phyloP scores from a whole-genome alignment of 1,140 invertebrate species.

The Drosophila sulfurigaster region DNA sequence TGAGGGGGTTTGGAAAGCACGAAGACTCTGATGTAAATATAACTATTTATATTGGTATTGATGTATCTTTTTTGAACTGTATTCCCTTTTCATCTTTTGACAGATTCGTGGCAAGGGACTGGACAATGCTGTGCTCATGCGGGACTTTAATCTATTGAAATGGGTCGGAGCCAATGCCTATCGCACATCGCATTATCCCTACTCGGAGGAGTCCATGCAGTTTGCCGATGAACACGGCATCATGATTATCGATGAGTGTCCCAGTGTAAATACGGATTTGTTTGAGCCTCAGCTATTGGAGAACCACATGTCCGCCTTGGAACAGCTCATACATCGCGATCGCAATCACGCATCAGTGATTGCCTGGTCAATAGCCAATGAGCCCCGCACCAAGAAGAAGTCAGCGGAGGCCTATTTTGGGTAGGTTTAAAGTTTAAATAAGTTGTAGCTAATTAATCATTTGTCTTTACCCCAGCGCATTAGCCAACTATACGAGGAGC shows the following conservation, averaged over 20 bases:
- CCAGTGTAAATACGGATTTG: constrained; percentile 93
- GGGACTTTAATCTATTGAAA: constrained; percentile 96
- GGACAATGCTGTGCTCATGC: constrained; percentile 93
- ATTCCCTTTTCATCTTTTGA: constrained; percentile 47
- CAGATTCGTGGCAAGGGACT: constrained; percentile 95
- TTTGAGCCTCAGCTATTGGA: constrained; percentile 86
- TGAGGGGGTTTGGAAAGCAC: constrained; percentile 96
- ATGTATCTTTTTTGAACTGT: not conserved
- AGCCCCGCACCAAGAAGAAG: constrained; percentile 90
- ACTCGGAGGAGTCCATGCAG: constrained; percentile 98
- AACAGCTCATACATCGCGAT: constrained; percentile 94
- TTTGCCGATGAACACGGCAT: constrained; percentile 96
- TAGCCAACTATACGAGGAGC: constrained; percentile 85
- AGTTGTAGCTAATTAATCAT: not conserved
- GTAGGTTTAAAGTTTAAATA: constrained; percentile 86
- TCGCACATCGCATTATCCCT: constrained; percentile 99
- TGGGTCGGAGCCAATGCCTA: constrained; percentile 98
- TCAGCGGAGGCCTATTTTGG: constrained; percentile 93
- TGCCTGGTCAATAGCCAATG: constrained; percentile 98
- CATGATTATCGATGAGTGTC: constrained; percentile 98
- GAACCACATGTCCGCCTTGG: constrained; percentile 94
- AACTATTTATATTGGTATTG: constrained; percentile 74
- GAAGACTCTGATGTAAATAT: constrained; percentile 94
- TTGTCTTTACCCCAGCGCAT: constrained; percentile 36
- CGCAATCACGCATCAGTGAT: constrained; percentile 97